phyloP scores from a whole-genome alignment of 2,888 invertebrate species.

The Pimpla rufipes region DNA sequence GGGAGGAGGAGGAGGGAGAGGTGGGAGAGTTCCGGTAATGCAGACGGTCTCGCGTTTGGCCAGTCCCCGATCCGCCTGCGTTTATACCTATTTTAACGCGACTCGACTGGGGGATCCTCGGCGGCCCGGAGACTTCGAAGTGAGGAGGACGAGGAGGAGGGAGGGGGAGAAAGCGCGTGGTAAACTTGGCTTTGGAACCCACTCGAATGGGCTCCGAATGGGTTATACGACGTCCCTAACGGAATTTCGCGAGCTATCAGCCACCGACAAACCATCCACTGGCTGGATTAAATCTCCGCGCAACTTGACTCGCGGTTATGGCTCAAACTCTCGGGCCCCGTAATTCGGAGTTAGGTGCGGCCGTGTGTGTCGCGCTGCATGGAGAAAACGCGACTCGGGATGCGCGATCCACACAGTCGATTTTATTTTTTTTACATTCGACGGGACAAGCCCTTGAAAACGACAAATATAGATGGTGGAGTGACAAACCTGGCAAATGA shows the following conservation, averaged over 20 bases:
- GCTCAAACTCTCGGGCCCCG: not conserved
- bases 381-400: too few species aligned
- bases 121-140: not conserved
- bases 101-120: conserved; percentile 8
- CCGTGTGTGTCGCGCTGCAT: too few species aligned
- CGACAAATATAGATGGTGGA: too few species aligned
- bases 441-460: too few species aligned
- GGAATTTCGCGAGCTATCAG: conserved; percentile 47
- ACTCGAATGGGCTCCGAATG: conserved; percentile 26
- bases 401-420: too few species aligned
- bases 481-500: too few species aligned
- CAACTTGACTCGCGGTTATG: conserved; percentile 50
- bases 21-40: conserved; percentile 50
- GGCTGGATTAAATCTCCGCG: conserved; percentile 50
- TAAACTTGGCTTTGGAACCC: conserved; percentile 61
- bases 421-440: too few species aligned
- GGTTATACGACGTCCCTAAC: conserved; percentile 37
- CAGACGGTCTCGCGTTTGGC: conserved; percentile 50
- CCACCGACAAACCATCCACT: conserved; percentile 21
- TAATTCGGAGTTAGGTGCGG: conserved; percentile 2
- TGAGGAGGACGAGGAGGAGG: not conserved
- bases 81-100: conserved; percentile 52
- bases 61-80: conserved; percentile 17
- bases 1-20: not conserved
- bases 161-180: conserved; percentile 28